Evolutionary conservation across 2,888 invertebrate genomes (phyloP), one percentile per base, ranked within the genome.

Genomic region (Leucozona laternaria): DNA sequence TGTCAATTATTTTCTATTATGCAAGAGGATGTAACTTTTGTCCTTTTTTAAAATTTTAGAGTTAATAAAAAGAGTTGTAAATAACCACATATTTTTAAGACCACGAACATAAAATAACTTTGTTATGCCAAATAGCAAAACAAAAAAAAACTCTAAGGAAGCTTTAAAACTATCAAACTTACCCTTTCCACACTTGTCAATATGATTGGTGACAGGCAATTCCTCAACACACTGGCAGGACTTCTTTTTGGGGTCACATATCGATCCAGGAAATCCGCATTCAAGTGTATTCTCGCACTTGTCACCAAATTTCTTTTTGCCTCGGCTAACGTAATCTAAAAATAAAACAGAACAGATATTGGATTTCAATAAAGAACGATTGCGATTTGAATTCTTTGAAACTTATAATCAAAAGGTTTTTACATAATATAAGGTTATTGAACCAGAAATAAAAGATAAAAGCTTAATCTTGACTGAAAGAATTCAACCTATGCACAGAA

Each of bases 161-260:
- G 1, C 6, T 6, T 31, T 13, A 62, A 43, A 43, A 60, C 37
- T 1, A 22, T 5, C 13, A 53, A 58, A 72, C 91, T 95, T 92
- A 97, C 97, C 94, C 94, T 95, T 95, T 90, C 97, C 97, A 93
- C 97, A 97, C 93, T 96, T 97, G 92, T 97, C 96, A 90, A 97
- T 93, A 91, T 97, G 97, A 93, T 97, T 97, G 90, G 96, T 96
- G 89, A 95, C 95, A 22, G 95, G 95, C 89, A 95, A 94, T 89
- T 96, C 96, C 31, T 95, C 95, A 87, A 94, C 94, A 92, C 97
- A 97, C 90, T 94, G 94, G 91, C 97, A 97, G 88, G 94, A 94
- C 90, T 95, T 95, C 90, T 94, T 94, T 89, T 93, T 93, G 25
- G 94, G 93, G 90, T 96, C 95, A 91, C 97, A 97, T 84, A 95